Evolutionary conservation across 2,113 vertebrate species (phyloP).

Genomic region (Hassar affinis): DNA sequence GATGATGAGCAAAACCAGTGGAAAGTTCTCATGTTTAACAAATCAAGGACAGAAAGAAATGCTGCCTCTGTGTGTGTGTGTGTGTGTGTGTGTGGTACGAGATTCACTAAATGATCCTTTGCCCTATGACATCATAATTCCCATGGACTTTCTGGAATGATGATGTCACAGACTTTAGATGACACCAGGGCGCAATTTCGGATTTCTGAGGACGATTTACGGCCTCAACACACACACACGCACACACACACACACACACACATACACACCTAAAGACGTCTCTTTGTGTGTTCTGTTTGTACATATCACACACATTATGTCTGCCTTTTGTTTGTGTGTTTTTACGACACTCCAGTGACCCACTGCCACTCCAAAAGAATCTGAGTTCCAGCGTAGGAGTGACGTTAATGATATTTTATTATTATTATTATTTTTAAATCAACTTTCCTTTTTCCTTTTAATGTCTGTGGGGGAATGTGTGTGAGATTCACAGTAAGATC

Average conservation of each 20-base stretch:
- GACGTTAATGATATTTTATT: not conserved
- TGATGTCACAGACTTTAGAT: not conserved
- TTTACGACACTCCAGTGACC: slow-evolving; percentile 16
- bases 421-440: not conserved
- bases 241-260: not conserved
- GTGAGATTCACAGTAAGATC: not conserved
- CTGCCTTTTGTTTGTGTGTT: not conserved
- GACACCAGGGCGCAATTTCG: not conserved
- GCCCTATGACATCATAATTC: not conserved
- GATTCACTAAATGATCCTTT: not conserved
- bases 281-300: not conserved
- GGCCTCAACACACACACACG: not conserved
- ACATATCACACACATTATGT: not conserved
- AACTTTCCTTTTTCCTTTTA: not conserved
- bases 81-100: not conserved
- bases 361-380: not conserved
- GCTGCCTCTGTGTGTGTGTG: not conserved
- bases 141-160: not conserved
- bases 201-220: not conserved
- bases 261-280: not conserved
- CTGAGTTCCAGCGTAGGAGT: not conserved
- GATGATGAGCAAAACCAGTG: not conserved
- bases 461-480: not conserved
- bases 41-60: not conserved
- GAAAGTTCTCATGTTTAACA: slow-evolving; percentile 8